Evolutionary conservation across 1,140 invertebrate species (phyloP), one percentile per base, ranked within the genome.

Genomic region (Euura saliciscinereae): DNA sequence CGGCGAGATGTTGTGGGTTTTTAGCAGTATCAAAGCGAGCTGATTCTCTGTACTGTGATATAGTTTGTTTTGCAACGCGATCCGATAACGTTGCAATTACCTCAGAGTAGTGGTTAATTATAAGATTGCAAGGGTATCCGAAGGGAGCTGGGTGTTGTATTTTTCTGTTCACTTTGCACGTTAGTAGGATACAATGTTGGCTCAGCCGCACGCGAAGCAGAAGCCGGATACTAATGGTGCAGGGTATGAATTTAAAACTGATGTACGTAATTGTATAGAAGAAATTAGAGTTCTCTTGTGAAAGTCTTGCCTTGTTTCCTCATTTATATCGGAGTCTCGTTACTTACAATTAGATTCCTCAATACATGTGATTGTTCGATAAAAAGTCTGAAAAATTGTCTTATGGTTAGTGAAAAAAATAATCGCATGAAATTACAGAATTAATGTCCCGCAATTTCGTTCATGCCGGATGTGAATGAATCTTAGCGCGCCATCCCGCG

Each of bases 1-100:
- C n/a, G n/a, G n/a, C n/a, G n/a, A n/a, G n/a, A 59, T 59, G 51
- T 59, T 59, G 51, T n/a, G 51, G 51, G 13, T 59, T 59, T 59
- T 59, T 8, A 59, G 51, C 3, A 59, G 51, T n/a, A 59, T n/a
- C 6, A 6, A 59, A n/a, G 10, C 51, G 13, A 59, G 6, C 10
- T 59, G 10, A 8, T 11, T 5, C 3, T 8, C 51, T 59, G 28
- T 28, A 28, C 28, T 28, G 28, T 28, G 28, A 28, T 28, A 28
- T 59, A 59, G 8, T 59, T 59, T 6, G n/a, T 59, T 59, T 59
- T n/a, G 51, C 51, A 59, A 8, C 8, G 13, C 13, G 6, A n/a
- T 11, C 10, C 51, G 3, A 59, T 4, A 8, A 6, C 6, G 6
- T 3, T 59, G 51, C 51, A 5, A 59, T 59, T 59, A 59, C 51